Conservation (phyloP, 2,797 vertebrate genomes). For the Onychomys arenicola region DNA sequence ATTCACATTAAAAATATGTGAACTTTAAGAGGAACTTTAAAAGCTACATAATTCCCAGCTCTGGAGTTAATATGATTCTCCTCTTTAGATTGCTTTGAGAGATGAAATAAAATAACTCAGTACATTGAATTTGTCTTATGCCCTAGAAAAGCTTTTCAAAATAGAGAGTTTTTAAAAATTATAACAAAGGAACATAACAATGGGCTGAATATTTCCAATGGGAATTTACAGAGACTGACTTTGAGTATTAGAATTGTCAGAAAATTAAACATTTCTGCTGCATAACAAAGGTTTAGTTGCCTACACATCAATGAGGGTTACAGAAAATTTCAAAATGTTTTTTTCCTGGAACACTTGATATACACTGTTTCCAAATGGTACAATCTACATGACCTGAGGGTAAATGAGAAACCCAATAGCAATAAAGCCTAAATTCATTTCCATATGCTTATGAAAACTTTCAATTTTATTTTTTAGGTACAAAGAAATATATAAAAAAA, state of each 20-base stretch:
- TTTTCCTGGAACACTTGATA: background rate
- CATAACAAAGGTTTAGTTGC: background rate
- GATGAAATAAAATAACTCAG: background rate
- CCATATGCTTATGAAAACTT: background rate
- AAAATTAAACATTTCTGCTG: slow-evolving; percentile 1
- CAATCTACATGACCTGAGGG: background rate
- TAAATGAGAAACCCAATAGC: slow-evolving; percentile 18
- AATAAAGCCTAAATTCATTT: background rate
- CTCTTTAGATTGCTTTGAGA: background rate
- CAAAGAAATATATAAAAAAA: background rate
- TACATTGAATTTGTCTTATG: background rate
- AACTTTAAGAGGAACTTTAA: slow-evolving; percentile 13
- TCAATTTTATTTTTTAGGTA: slow-evolving; percentile 36
- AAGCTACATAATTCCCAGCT: background rate
- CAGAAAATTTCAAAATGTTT: background rate
- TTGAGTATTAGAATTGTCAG: background rate
- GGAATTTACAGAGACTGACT: background rate
- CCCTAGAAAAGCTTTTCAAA: background rate
- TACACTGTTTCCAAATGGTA: slow-evolving; percentile 4
- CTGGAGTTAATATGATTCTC: background rate
- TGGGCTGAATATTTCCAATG: background rate
- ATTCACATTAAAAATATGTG: background rate
- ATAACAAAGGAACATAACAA: background rate
- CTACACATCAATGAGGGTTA: background rate
- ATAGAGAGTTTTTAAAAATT: background rate